Evolutionary conservation across 2,888 invertebrate species (phyloP).

Genomic region (Bellardia pandia): DNA sequence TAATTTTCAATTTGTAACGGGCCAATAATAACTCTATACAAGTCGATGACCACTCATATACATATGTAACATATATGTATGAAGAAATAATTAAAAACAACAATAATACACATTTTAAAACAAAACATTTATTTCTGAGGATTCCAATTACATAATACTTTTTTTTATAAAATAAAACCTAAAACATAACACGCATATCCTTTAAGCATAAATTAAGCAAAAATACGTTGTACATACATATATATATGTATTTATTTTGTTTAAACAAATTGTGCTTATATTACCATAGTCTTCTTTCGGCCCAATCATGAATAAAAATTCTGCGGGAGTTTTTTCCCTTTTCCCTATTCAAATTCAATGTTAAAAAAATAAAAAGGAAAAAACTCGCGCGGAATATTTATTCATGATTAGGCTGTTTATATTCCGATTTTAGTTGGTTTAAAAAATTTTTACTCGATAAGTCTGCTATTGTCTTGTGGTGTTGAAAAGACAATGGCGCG

Average conservation of each 20-base stretch:
- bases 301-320: too few relatives aligned
- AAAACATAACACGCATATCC: not conserved
- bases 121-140: slow-evolving; percentile 29
- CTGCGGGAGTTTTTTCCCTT: too few relatives aligned
- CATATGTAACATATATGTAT: too few relatives aligned
- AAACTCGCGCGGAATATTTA: too few relatives aligned
- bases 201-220: slow-evolving; percentile 12
- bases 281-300: slow-evolving; percentile 55
- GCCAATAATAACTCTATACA: too few relatives aligned
- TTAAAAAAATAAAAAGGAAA: too few relatives aligned
- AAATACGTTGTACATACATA: not conserved
- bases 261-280: slow-evolving; percentile 57
- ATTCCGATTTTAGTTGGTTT: slow-evolving; percentile 45
- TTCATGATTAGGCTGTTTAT: too few relatives aligned
- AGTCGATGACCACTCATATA: too few relatives aligned
- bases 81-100: too few relatives aligned
- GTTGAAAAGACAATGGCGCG: slow-evolving; percentile 89
- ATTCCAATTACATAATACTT: slow-evolving; percentile 40
- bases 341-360: too few relatives aligned
- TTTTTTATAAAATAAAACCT: slow-evolving; percentile 22
- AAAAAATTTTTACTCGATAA: slow-evolving; percentile 76
- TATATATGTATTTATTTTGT: slow-evolving; percentile 20
- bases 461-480: slow-evolving; percentile 80
- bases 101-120: not conserved
- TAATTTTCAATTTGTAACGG: too few relatives aligned